Conservation (phyloP, 2,113 vertebrate species). For the Promerops cafer region DNA sequence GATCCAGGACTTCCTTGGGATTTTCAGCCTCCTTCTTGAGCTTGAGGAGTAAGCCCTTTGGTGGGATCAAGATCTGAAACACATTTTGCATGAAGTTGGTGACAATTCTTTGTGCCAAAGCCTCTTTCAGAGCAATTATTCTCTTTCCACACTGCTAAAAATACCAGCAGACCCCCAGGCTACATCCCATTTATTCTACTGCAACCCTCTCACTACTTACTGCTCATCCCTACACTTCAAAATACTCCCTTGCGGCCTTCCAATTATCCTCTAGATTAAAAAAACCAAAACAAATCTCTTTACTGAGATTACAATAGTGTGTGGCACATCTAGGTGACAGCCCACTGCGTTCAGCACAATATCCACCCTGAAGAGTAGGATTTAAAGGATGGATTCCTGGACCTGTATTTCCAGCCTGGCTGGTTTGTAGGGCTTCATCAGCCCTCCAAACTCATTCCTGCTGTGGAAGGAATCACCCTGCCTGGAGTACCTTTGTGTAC, state of each 20-base stretch:
- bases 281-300: neutral
- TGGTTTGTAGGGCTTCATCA: neutral
- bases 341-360: neutral
- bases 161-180: neutral
- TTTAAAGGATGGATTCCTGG: neutral
- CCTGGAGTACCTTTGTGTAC: constrained; percentile 88
- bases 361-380: fast-evolving
- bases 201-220: neutral
- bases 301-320: neutral
- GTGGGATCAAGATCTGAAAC: constrained; percentile 91
- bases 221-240: neutral
- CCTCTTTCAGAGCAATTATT: neutral
- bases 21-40: constrained; percentile 95
- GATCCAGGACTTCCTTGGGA: constrained; percentile 92
- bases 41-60: constrained; percentile 89
- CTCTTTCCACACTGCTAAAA: neutral
- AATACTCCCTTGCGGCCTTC: neutral
- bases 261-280: neutral
- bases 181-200: neutral
- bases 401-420: neutral
- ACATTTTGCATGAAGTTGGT: neutral
- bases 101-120: neutral
- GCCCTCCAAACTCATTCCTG: neutral
- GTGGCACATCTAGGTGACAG: neutral
- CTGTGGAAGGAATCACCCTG: neutral